Conservation (phyloP, 2,113 vertebrate genomes). For the Ciconia boyciana region DNA sequence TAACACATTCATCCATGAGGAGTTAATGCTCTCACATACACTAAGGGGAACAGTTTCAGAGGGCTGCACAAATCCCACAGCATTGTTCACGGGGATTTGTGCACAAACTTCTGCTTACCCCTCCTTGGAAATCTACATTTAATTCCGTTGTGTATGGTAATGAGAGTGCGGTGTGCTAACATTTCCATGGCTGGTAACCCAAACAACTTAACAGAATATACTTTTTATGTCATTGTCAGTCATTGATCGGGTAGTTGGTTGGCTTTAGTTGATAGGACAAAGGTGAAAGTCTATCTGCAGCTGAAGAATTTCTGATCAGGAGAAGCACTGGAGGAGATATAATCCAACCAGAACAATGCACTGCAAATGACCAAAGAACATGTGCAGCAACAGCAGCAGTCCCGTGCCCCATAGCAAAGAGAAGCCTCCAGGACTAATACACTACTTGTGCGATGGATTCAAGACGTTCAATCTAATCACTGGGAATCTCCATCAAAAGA, state of each 20-base stretch:
- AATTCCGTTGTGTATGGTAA: background rate
- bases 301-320: background rate
- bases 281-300: background rate
- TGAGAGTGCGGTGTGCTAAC: background rate
- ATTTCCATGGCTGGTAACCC: background rate
- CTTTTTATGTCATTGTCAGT: background rate
- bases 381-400: background rate
- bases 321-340: background rate
- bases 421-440: background rate
- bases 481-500: background rate
- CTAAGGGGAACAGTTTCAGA: slow-evolving; percentile 5
- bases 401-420: rapidly evolving
- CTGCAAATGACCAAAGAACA: background rate
- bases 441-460: background rate
- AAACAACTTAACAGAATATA: background rate
- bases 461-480: background rate
- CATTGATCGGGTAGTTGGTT: background rate
- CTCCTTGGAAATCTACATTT: slow-evolving; percentile 27
- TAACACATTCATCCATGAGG: slow-evolving; percentile 36
- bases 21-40: slow-evolving; percentile 31
- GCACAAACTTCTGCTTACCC: background rate
- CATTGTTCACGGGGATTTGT: slow-evolving; percentile 22
- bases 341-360: background rate
- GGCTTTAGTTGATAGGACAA: background rate
- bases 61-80: slow-evolving; percentile 26